phyloP scores from a whole-genome alignment of 2,888 invertebrate species.

The Fissipunctia ypsillon region DNA sequence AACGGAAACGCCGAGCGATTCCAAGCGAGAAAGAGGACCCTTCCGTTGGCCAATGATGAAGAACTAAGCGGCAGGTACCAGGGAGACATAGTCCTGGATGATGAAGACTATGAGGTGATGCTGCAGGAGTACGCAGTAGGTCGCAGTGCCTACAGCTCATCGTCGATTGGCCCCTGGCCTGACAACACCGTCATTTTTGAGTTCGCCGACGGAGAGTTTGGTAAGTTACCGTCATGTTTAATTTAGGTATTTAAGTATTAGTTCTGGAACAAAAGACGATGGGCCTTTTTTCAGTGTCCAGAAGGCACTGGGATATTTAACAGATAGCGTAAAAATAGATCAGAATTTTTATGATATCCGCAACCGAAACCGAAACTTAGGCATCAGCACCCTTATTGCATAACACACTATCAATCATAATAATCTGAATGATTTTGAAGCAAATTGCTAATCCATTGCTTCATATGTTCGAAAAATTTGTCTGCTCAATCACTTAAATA shows the following conservation, averaged over 20 bases:
- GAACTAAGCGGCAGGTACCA: conserved; percentile 84
- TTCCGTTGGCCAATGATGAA: conserved; percentile 77
- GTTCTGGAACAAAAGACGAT: background rate
- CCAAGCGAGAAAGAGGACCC: conserved; percentile 28
- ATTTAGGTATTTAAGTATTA: background rate
- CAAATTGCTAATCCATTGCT: too few relatives aligned
- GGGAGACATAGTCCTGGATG: conserved; percentile 85
- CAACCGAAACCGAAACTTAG: background rate
- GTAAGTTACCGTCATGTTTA: conserved; percentile 70
- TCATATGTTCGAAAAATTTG: too few relatives aligned
- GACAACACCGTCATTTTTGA: conserved; percentile 82
- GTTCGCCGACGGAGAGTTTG: conserved; percentile 80
- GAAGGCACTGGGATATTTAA: background rate
- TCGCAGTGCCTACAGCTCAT: conserved; percentile 81
- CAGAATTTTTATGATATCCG: background rate
- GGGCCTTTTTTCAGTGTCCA: background rate
- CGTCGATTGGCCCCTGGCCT: conserved; percentile 82
- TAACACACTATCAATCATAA: too few relatives aligned
- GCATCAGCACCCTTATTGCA: too few relatives aligned
- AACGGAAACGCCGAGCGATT: conserved; percentile 41
- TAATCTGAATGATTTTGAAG: too few relatives aligned
- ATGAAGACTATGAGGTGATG: conserved; percentile 80
- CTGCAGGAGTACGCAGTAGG: conserved; percentile 79
- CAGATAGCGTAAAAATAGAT: background rate
- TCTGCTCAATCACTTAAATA: too few relatives aligned